These are phyloP conservation scores for Chionis minor DNA, from an alignment of 2,113 vertebrate genomes.

Conservation along the genomic window DNA sequence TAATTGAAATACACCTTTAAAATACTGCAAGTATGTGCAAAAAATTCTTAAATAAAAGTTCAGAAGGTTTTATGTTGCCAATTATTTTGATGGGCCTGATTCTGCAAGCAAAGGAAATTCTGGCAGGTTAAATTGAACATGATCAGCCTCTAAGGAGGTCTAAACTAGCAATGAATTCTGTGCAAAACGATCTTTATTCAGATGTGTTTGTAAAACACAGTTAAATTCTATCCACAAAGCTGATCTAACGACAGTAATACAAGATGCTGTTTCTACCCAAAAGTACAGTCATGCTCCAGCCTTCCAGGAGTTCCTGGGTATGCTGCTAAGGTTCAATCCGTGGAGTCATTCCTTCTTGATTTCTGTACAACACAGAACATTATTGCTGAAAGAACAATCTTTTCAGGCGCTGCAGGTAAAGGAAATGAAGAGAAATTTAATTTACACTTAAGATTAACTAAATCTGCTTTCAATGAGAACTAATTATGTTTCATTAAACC, in stretches of 20 bases:
- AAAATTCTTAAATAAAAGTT: background rate
- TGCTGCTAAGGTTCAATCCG: background rate
- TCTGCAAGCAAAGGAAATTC: background rate
- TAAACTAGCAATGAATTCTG: background rate
- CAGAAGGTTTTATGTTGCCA: background rate
- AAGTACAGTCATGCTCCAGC: background rate
- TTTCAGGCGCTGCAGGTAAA: background rate
- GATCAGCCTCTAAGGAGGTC: background rate
- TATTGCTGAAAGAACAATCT: background rate
- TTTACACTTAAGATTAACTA: background rate
- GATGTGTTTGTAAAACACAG: background rate
- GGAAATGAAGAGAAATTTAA: background rate
- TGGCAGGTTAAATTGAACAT: rapidly evolving
- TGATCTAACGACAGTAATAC: background rate
- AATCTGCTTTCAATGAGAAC: background rate
- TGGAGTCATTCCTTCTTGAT: background rate
- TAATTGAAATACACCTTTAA: background rate
- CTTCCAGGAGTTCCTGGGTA: background rate
- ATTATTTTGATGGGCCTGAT: background rate
- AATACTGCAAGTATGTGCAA: background rate
- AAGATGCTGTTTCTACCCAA: background rate
- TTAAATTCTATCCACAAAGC: background rate
- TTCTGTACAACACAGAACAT: background rate
- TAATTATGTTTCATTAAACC: background rate
- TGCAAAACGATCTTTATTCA: background rate